Evolutionary conservation across 1,140 invertebrate species (phyloP), one percentile per base, ranked within the genome.

Genomic region (Aleiodes sp.): DNA sequence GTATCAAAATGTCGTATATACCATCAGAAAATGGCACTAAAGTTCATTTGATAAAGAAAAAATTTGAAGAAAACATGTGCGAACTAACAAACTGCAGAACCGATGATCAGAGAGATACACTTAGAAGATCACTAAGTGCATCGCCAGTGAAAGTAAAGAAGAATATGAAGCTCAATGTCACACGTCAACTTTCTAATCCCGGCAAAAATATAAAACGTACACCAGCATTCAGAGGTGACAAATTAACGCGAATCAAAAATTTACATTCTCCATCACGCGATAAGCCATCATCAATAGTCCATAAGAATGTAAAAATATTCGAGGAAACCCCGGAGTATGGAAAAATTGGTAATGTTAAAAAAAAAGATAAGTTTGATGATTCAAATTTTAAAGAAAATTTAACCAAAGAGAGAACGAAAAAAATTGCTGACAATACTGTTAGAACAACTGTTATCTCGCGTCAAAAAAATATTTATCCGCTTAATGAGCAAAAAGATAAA

Each of bases 211-310:
- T 90, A n/a, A 89, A 90, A 66, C 80, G 89, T 66, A 89, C 88
- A 26, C 89, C 89, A 37, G 89, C 90, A 0, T 90, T 91, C 76
- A 80, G 90, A 4, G 87, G 89, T 70, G 89, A 90, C 65, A 82
- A 86, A 57, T 87, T 75, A 33, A 77, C 65, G 76, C 68, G 63
- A 26, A 73, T 46, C n/a, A 70, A 69, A 63, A 79, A 71, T 75
- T 75, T 71, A 62, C 77, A 76, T 69, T 68, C 63, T 72, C 78
- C 75, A 33, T 81, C 16, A 67, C 78, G 71, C 70, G 78, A 76
- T 61, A 71, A 68, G 46, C 10, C 46, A 7, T 41, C 66, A 14
- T 71, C 67, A 10, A 72, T 78, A 39, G 72, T 71, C 31, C 52
- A 71, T 62, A 59, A 70, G 39, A 73, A 73, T 33, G 72, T 72